Percentiles rank a stretch among this genome's conserved stretches.
These are phyloP conservation scores for Hipparchia semele DNA, from an alignment of 2,888 invertebrate species.

Conservation along the genomic window DNA sequence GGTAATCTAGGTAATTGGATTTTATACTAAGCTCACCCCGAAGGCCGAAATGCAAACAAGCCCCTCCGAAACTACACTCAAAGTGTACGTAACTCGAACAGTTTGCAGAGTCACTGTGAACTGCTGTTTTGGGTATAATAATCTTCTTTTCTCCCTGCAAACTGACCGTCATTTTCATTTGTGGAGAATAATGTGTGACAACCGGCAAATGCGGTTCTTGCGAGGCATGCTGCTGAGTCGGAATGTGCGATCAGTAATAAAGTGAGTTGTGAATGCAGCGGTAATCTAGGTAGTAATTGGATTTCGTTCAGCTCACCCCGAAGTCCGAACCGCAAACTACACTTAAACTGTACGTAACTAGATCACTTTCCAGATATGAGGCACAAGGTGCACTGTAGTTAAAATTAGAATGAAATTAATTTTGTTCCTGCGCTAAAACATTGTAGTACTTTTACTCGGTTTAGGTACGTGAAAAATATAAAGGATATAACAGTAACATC, in stretches of 20 bases:
- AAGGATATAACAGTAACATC: too few species aligned
- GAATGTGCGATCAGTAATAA: background rate
- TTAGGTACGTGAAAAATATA: too few species aligned
- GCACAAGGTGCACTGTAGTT: conserved; percentile 28
- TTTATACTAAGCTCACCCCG: background rate
- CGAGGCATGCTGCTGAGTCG: too few species aligned
- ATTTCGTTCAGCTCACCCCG: conserved; percentile 5
- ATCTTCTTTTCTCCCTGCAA: background rate
- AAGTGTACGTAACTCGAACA: conserved; percentile 4
- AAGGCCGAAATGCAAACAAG: background rate
- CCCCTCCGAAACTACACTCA: conserved; percentile 4
- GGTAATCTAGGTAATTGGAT: background rate
- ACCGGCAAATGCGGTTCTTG: too few species aligned
- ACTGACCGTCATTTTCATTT: background rate
- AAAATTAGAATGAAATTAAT: conserved; percentile 33
- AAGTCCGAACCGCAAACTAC: conserved; percentile 14
- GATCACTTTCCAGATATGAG: conserved; percentile 48
- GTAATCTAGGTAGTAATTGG: conserved; percentile 16
- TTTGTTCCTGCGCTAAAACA: conserved; percentile 29
- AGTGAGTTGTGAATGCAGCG: conserved; percentile 15
- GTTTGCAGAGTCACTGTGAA: conserved; percentile 28
- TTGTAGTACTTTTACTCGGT: background rate
- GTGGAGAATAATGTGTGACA: background rate
- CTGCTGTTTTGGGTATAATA: conserved; percentile 10
- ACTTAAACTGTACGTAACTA: conserved; percentile 9